Percentiles rank a stretch among this genome's conserved stretches.
Evolutionary conservation across 1,140 invertebrate species (phyloP).

Genomic region (Bombus breviceps): DNA sequence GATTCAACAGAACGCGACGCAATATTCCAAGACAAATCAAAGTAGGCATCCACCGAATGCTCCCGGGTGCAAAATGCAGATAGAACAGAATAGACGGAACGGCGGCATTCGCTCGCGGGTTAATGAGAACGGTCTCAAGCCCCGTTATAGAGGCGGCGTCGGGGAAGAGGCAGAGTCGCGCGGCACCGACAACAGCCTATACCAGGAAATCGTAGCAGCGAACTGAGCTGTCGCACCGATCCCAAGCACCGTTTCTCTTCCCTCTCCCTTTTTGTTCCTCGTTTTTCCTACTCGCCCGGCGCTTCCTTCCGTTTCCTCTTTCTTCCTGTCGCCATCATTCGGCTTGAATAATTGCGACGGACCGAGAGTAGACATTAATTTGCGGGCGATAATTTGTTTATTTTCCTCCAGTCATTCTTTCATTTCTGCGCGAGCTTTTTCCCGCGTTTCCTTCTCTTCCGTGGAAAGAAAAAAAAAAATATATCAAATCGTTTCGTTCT

Average conservation of each 20-base stretch:
- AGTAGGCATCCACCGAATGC: constrained; percentile 76
- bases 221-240: constrained; percentile 59
- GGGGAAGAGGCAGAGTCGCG: constrained; percentile 46
- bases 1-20: constrained; percentile 50
- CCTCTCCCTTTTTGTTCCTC: background rate
- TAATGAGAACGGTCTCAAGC: constrained; percentile 81
- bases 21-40: constrained; percentile 76
- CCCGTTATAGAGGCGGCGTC: constrained; percentile 70
- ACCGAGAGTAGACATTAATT: constrained; percentile 31
- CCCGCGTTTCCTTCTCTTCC: background rate
- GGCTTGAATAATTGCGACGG: constrained; percentile 29
- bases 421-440: background rate
- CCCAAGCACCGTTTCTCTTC: constrained; percentile 15
- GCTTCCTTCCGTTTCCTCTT: constrained; percentile 29
- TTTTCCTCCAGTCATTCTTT: constrained; percentile 1
- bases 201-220: constrained; percentile 65
- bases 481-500: background rate
- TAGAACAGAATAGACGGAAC: constrained; percentile 76
- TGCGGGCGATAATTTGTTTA: constrained; percentile 17
- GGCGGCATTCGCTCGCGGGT: constrained; percentile 75
- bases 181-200: constrained; percentile 60
- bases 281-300: background rate
- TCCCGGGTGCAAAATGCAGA: constrained; percentile 75
- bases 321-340: constrained; percentile 9
- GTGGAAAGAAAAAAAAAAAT: background rate